phyloP scores from a whole-genome alignment of 2,888 invertebrate species.

The Lepeophtheirus nordmannii region DNA sequence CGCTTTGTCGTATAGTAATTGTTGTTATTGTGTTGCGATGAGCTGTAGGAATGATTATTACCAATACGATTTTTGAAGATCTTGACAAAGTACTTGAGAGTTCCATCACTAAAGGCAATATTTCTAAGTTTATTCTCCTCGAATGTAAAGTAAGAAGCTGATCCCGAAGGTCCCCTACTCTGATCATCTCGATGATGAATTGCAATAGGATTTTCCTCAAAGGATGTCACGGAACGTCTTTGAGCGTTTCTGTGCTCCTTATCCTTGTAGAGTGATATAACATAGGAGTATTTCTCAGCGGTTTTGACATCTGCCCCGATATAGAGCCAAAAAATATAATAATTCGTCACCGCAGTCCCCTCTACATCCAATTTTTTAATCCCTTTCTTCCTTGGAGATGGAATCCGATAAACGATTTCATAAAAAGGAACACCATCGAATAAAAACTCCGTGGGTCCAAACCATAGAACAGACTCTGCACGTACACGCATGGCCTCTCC shows the following conservation, averaged over 20 bases:
- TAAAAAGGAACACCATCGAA: constrained; percentile 3
- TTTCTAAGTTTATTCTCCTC: neutral
- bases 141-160: neutral
- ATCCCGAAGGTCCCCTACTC: neutral
- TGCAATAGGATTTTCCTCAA: neutral
- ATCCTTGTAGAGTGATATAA: neutral
- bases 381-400: neutral
- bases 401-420: neutral
- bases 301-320: neutral
- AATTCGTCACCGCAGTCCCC: neutral
- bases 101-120: neutral
- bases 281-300: neutral
- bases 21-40: no score
- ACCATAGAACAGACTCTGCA: neutral
- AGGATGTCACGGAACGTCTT: neutral
- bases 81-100: constrained; percentile 1
- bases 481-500: neutral
- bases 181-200: neutral
- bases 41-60: neutral
- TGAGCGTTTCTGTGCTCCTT: neutral
- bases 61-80: neutral
- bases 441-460: constrained; percentile 7
- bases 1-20: no score
- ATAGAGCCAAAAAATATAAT: neutral
- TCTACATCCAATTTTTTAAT: neutral